phyloP scores from a whole-genome alignment of 2,797 vertebrate genomes.

The Typhlichthys eigenmanni region DNA sequence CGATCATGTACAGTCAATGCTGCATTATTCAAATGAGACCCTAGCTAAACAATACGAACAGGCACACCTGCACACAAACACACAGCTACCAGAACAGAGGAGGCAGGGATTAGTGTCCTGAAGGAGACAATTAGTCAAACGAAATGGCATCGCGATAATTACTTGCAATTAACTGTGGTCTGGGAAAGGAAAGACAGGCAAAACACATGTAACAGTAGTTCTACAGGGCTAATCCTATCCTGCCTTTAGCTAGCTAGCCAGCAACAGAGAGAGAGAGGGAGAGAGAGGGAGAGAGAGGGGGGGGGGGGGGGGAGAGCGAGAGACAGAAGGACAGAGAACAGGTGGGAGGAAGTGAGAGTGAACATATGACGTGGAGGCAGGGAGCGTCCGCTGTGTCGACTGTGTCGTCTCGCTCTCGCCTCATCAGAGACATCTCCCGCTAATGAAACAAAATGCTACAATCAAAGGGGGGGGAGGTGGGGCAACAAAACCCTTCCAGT shows the following conservation, averaged over 20 bases:
- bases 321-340: neutral
- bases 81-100: slow-evolving; percentile 54
- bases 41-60: slow-evolving; percentile 3
- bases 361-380: slow-evolving; percentile 30
- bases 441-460: slow-evolving; percentile 52
- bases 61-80: slow-evolving; percentile 40
- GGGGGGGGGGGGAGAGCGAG: neutral
- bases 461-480: slow-evolving; percentile 39
- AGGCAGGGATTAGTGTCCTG: slow-evolving; percentile 62
- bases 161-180: slow-evolving; percentile 70
- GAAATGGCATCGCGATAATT: slow-evolving; percentile 74
- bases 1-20: slow-evolving; percentile 30
- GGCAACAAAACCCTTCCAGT: slow-evolving; percentile 40
- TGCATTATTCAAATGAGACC: slow-evolving; percentile 29
- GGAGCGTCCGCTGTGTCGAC: neutral
- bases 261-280: slow-evolving; percentile 12
- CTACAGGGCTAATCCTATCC: slow-evolving; percentile 1
- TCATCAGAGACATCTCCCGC: slow-evolving; percentile 43
- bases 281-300: neutral
- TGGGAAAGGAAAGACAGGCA: slow-evolving; percentile 65
- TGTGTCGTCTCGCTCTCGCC: slow-evolving; percentile 14
- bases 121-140: slow-evolving; percentile 73
- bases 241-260: neutral
- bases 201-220: slow-evolving; percentile 37
- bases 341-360: neutral